These are phyloP conservation scores for Amazona guildingii DNA, from an alignment of 2,113 vertebrate genomes.

Conservation along the genomic window DNA sequence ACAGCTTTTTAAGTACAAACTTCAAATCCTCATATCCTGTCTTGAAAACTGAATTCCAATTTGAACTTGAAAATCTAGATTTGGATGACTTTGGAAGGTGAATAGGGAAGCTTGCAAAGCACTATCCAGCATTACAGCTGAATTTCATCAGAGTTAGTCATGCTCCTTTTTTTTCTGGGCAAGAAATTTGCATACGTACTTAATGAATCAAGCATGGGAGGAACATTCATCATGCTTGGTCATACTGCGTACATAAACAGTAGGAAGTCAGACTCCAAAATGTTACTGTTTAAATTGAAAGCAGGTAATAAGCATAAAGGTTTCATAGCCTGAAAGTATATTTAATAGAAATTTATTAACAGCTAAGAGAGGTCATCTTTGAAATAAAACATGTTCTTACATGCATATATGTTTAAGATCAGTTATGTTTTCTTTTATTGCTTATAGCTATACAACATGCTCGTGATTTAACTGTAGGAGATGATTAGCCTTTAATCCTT, in stretches of 20 bases:
- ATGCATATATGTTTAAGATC: background rate
- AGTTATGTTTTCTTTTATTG: background rate
- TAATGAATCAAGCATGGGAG: background rate
- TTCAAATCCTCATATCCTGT: background rate
- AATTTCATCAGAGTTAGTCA: background rate
- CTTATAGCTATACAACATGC: background rate
- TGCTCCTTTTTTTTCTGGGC: background rate
- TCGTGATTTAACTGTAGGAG: background rate
- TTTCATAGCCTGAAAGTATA: background rate
- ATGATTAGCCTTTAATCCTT: background rate
- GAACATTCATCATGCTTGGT: background rate
- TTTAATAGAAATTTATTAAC: background rate
- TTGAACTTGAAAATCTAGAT: background rate
- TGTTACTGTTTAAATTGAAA: background rate
- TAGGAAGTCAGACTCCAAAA: background rate
- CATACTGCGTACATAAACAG: accelerated
- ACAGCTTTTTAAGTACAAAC: background rate
- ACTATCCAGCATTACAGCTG: background rate
- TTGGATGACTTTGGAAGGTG: background rate
- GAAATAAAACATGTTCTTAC: background rate
- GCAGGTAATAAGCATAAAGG: background rate
- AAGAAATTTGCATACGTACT: background rate
- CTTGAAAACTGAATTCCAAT: background rate
- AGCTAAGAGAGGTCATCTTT: background rate
- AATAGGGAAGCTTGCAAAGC: background rate